Conservation (phyloP, 2,797 vertebrate species). For the Kryptopterus vitreolus region DNA sequence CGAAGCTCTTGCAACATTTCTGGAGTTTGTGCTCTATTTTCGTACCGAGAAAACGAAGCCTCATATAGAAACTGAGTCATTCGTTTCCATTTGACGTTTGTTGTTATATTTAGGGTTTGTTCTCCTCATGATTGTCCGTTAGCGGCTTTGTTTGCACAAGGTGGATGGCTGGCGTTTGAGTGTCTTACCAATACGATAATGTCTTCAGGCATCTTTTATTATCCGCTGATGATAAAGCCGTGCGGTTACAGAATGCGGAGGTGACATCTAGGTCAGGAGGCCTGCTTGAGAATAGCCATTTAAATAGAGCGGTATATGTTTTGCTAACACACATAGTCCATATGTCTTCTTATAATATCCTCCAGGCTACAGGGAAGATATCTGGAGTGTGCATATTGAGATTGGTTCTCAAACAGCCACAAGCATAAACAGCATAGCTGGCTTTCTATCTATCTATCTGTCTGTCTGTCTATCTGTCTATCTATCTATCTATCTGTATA, state of each 20-base stretch:
- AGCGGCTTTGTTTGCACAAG: conserved; percentile 46
- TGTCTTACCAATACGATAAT: conserved; percentile 18
- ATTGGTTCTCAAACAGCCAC: no score
- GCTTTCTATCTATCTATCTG: no score
- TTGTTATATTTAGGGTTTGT: background rate
- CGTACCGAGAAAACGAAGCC: background rate
- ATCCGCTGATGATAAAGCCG: conserved; percentile 5
- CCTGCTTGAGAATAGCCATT: background rate
- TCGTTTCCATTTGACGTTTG: no score
- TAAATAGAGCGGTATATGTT: no score
- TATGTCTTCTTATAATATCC: no score
- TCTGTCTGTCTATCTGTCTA: no score
- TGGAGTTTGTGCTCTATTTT: background rate
- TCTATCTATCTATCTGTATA: no score
- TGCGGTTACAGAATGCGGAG: background rate
- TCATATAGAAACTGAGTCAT: background rate
- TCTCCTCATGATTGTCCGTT: background rate
- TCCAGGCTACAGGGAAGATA: no score
- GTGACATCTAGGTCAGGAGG: conserved; percentile 2
- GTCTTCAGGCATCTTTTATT: conserved; percentile 20
- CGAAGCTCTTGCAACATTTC: background rate
- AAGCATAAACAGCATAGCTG: no score
- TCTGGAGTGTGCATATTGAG: no score
- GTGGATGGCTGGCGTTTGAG: conserved; percentile 12
- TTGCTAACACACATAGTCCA: no score